Base-by-base conservation (phyloP, 2,888 invertebrate species). In the Archips crataeganus region DNA sequence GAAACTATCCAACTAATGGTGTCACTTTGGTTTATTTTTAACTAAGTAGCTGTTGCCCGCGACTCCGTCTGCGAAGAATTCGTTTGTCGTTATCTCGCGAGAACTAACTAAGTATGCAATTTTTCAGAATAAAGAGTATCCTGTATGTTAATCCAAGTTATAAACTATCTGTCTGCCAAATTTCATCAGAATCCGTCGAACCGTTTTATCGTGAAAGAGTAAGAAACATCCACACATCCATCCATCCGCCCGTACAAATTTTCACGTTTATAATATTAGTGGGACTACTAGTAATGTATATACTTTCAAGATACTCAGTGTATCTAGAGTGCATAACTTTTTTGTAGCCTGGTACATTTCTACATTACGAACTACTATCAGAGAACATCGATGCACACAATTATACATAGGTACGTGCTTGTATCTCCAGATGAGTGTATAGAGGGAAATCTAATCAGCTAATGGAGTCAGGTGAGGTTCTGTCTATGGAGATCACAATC, bases 371-470 rank as follows among this genome's bases (percentile, higher is more conserved):
- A 6, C n/a, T 51, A 67, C 54, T 60, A 68, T 49, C 47, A 36
- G 49, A 62, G 68, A 68, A 32, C 42, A 13, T 49, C 68, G 49
- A 59, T 69, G 63, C 32, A 64, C 59, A 63, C 15, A 10, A 62
- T 51, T 36, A 66, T 62, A 62, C 39, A 23, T 42, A 23, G 11
- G 13, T 42, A 39, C n/a, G 8, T 32, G 10, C n/a, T 6, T 60
- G n/a, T 62, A 62, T 42, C 3, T 32, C 32, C 49, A 51, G 68
- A 63, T 47, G 57, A 67, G 81, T 82, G 82, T 85, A 84, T 85
- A 81, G 82, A 84, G 84, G 84, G 79, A 78, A 79, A 83, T 84
- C 81, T 90, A 90, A 91, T 91, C 90, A 87, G 83, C 90, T 91
- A 91, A 91, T 91, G 90, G 90, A 85, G 81, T 80, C 77, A 85